Evolutionary conservation across 2,888 invertebrate genomes (phyloP), one percentile per base, ranked within the genome.

Genomic region (Lepidocyrtoides sp.): DNA sequence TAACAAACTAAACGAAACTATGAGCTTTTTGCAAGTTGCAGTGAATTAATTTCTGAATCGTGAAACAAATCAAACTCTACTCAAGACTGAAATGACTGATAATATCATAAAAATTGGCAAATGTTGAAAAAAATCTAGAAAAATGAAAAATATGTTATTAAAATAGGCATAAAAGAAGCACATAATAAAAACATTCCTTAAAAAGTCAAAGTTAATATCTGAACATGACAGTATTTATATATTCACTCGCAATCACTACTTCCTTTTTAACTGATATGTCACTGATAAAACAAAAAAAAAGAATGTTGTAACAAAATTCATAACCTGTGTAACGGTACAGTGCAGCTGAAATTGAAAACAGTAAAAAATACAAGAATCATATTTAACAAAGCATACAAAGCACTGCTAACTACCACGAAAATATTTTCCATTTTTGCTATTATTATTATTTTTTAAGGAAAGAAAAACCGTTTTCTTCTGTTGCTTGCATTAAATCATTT

Each of bases 271-370:
- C n/a, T 75, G 51, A 75, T 75, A 48, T 75, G 75, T 75, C 75
- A 26, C 75, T 23, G 48, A 75, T 75, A 75, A 36, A 29, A 3
- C 10, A 0, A 75, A 75, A n/a, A 51, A 2, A 7, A 48, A 2
- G 44, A n/a, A 12, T 0, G 23, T 14, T 41, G 26, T 26, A 75
- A 26, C 26, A 0, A 41, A 44, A 23, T 2, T 23, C n/a, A 17
- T 63, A 7, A 36, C 2, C 7, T 12, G 14, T 36, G 48, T 26
- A 69, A 75, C 75, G 75, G 48, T 48, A 48, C 26, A 51, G n/a
- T 75, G 51, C 26, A 48, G 48, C 75, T 75, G 75, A 75, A 75
- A 75, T n/a, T 51, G 75, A 75, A 75, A 75, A 17, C 23, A 75
- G 23, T 72, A 41, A 44, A 8, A n/a, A 29, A 44, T 12, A n/a